Evolutionary conservation across 2,888 invertebrate genomes (phyloP).

Genomic region (Plagodis pulveraria): DNA sequence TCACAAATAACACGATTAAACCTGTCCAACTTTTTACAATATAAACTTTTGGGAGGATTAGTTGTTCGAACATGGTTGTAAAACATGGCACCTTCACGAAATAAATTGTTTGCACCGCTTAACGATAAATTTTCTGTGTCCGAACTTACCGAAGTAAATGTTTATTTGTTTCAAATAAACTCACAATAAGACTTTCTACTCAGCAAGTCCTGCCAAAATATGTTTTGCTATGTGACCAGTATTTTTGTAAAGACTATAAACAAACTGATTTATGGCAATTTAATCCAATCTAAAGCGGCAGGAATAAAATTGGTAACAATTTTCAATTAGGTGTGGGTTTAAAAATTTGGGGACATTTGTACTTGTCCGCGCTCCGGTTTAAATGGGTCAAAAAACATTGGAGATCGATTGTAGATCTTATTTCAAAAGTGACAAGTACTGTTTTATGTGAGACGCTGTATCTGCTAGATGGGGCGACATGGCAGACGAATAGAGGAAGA

Average conservation of each 20-base stretch:
- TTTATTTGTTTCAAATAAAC: constrained; percentile 1
- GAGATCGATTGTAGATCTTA: constrained; percentile 69
- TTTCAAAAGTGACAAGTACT: constrained; percentile 57
- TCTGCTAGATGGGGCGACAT: constrained; percentile 58
- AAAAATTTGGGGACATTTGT: constrained; percentile 39
- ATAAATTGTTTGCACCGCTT: constrained; percentile 25
- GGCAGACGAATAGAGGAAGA: constrained; percentile 69
- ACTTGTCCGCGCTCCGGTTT: constrained; percentile 40
- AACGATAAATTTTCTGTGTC: constrained; percentile 24
- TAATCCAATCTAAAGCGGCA: constrained; percentile 27
- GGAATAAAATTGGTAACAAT: constrained; percentile 35
- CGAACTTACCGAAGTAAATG: constrained; percentile 24
- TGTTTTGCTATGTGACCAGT: too few relatives aligned
- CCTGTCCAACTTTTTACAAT: constrained; percentile 30
- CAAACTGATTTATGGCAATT: constrained; percentile 25
- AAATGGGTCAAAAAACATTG: constrained; percentile 66
- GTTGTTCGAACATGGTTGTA: constrained; percentile 21
- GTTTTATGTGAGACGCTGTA: constrained; percentile 29
- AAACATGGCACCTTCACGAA: constrained; percentile 29
- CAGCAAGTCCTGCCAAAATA: neutral
- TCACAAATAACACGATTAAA: constrained; percentile 36
- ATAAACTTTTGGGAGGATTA: constrained; percentile 28
- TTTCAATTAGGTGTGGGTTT: constrained; percentile 38
- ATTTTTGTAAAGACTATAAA: constrained; percentile 1
- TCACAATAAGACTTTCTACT: neutral